Conservation (phyloP, 2,888 invertebrate genomes). For the Steinernema hermaphroditum region DNA sequence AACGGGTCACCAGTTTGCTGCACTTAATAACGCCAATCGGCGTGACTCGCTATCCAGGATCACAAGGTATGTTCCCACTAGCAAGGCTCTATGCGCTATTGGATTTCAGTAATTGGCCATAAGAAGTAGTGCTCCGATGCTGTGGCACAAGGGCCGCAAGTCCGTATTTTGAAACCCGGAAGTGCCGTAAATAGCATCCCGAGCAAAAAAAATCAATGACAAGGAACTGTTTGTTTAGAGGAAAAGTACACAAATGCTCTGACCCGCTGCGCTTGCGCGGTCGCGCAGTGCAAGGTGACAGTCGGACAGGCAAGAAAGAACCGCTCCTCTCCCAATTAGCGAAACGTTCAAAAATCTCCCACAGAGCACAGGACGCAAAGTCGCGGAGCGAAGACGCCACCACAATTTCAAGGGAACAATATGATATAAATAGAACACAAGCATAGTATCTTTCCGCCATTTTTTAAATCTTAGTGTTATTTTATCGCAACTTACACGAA, state of each 20-base stretch:
- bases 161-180: conserved; percentile 16
- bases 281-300: conserved; percentile 24
- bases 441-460: too few relatives aligned
- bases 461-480: too few relatives aligned
- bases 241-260: conserved; percentile 24
- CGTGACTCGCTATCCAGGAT: background rate
- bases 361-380: background rate
- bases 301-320: background rate
- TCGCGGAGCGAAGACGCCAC: too few relatives aligned
- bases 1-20: background rate
- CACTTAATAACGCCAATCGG: background rate
- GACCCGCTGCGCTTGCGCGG: conserved; percentile 10
- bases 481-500: conserved; percentile 1
- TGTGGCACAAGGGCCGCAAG: too few relatives aligned
- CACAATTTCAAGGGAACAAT: too few relatives aligned
- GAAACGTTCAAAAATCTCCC: background rate
- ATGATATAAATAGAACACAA: too few relatives aligned
- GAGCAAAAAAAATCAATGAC: conserved; percentile 17
- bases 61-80: too few relatives aligned
- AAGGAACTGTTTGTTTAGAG: conserved; percentile 26
- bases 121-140: too few relatives aligned
- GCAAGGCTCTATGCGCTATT: too few relatives aligned
- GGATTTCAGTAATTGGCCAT: too few relatives aligned
- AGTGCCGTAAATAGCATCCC: conserved; percentile 19
- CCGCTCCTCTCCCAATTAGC: background rate